Conservation (phyloP, 1,140 invertebrate genomes). For the Brachionus calyciflorus region DNA sequence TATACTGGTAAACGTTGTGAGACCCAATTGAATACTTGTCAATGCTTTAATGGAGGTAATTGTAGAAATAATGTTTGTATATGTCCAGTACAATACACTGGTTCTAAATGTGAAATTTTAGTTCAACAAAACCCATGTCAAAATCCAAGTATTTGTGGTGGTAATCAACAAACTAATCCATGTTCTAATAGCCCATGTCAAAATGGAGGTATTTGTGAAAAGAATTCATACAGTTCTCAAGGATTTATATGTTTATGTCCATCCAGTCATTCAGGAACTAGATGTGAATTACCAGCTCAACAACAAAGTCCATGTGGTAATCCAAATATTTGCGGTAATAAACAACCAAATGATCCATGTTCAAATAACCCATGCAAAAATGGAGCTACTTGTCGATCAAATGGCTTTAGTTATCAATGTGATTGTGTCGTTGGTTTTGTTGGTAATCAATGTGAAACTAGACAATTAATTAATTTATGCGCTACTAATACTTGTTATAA, state of each 20-base stretch:
- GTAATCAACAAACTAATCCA: constrained; percentile 7
- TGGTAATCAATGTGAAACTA: constrained; percentile 67
- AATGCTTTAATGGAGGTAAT: background rate
- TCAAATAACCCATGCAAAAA: constrained; percentile 8
- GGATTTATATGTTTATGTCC: constrained; percentile 18
- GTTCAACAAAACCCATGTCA: background rate
- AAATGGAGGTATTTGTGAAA: constrained; percentile 36
- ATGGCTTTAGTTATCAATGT: constrained; percentile 71
- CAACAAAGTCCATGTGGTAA: constrained; percentile 30
- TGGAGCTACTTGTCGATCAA: constrained; percentile 47
- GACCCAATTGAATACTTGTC: background rate
- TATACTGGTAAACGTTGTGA: constrained; percentile 11
- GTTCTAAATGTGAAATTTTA: constrained; percentile 12
- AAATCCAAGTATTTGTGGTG: background rate
- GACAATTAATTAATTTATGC: constrained; percentile 52
- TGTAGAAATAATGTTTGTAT: background rate
- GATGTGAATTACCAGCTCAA: constrained; percentile 27
- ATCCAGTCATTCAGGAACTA: background rate
- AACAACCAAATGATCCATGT: constrained; percentile 8
- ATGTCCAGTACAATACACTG: background rate
- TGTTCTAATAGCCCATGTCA: constrained; percentile 9
- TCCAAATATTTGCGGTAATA: background rate
- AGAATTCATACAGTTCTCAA: background rate
- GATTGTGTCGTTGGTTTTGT: constrained; percentile 72
- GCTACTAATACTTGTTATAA: constrained; percentile 36